phyloP scores from a whole-genome alignment of 92 coral and sea anemone species.

The Phenganax stokvisi region DNA sequence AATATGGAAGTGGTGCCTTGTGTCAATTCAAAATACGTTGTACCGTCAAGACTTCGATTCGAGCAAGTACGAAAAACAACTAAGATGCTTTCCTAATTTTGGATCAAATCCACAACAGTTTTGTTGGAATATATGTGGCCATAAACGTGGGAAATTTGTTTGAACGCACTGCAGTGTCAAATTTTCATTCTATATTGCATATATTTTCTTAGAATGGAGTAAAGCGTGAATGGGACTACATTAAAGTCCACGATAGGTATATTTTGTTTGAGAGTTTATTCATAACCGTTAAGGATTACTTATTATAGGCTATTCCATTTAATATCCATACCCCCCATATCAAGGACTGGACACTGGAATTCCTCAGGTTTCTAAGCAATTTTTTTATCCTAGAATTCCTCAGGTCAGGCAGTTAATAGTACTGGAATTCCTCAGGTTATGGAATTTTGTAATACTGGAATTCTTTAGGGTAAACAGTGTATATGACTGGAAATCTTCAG shows the following conservation, averaged over 20 bases:
- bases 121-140: neutral
- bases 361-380: no score
- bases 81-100: neutral
- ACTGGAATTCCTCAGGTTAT: no score
- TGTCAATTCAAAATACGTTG: slow-evolving; percentile 66
- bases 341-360: no score
- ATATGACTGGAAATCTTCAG: no score
- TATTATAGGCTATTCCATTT: no score
- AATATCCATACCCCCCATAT: no score
- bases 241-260: slow-evolving; percentile 85
- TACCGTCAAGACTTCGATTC: slow-evolving; percentile 77
- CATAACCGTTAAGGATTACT: no score
- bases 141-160: neutral
- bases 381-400: no score
- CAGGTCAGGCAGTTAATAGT: no score
- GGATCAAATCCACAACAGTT: neutral
- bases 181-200: slow-evolving; percentile 13
- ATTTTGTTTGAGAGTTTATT: slow-evolving; percentile 35
- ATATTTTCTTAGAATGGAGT: slow-evolving; percentile 60
- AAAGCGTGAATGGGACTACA: slow-evolving; percentile 83
- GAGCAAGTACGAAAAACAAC: slow-evolving; percentile 56
- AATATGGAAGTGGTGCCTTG: slow-evolving; percentile 88
- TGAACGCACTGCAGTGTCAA: neutral
- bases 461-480: no score
- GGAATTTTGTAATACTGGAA: no score